Base-by-base conservation (phyloP, 2,797 vertebrate species). In the Falco cherrug region DNA sequence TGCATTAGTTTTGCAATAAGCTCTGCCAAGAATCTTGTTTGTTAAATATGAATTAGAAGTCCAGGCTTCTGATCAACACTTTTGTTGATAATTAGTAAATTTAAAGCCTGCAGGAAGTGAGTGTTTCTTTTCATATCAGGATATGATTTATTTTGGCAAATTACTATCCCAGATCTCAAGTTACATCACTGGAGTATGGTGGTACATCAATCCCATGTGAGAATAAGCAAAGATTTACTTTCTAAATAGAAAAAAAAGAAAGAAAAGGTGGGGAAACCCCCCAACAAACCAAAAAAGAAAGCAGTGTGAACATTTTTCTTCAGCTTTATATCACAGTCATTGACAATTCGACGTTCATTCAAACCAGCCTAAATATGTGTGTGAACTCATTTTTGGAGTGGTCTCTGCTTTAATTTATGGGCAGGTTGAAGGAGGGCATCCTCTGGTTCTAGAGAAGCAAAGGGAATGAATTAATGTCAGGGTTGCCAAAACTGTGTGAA, bases 1-100 rank as follows among this genome's bases (percentile, higher is more conserved):
- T 47, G 5, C 68, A 41, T 60, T 48, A 45, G 50, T 76, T 89
- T 85, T 83, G 60, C 84, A 89, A 10, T 13, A 63, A 65, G 16
- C 67, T 71, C 93, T 95, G 84, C 91, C 95, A 96, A 94, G 68
- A 93, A 51, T 81, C 61, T 63, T 81, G 71, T 94, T 94, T 95
- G 76, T 77, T 77, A 50, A 73, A 33, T 29, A 37, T 17, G 68
- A 90, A 84, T 68, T 83, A 90, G 48, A 75, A 91, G 18, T 28
- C 90, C 43, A 56, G 93, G 84, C 57, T 86, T 92, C 48, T 82
- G 76, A 91, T 92, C 68, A 92, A 69, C 43, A 4, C 57, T 93
- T 80, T 17, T 92, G 65, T 59, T 84, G 78, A 51, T 94, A 93
- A 97, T 91, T 94, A 89, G 71, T 65, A 48, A 63, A 89, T 87